A percentile compares a stretch with the other conserved stretches of the same genome.
Conservation (phyloP, 2,797 vertebrate genomes). For the Xyrichtys novacula region DNA sequence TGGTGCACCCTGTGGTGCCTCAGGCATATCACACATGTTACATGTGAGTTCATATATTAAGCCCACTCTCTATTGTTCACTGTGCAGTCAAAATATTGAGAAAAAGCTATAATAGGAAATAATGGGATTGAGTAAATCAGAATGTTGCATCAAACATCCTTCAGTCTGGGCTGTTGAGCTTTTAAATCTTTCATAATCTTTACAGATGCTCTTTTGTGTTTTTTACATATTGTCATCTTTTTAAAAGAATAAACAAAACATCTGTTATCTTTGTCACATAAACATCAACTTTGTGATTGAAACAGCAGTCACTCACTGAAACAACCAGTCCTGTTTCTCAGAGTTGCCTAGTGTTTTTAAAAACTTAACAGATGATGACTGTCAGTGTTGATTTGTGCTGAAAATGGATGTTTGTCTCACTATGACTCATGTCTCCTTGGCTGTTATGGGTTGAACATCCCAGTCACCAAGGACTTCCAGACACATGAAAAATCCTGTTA, state of each 20-base stretch:
- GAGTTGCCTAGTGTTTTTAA: background rate
- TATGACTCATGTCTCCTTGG: background rate
- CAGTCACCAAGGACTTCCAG: background rate
- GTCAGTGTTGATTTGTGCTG: background rate
- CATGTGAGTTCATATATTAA: background rate
- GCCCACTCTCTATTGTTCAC: too few species aligned
- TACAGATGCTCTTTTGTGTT: background rate
- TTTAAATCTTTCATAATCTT: background rate
- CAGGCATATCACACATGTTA: conserved; percentile 36
- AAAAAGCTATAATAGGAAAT: background rate
- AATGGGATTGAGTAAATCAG: too few species aligned
- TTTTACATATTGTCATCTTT: background rate
- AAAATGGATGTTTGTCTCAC: background rate
- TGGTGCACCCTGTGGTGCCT: conserved; percentile 30
- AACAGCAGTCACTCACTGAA: background rate
- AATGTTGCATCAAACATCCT: background rate
- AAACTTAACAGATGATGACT: background rate
- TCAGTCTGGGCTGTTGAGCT: background rate
- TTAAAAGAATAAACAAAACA: background rate
- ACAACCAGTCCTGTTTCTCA: background rate
- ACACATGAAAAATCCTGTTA: too few species aligned
- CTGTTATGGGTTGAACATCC: conserved; percentile 4
- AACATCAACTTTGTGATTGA: conserved; percentile 1
- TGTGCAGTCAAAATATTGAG: too few species aligned
- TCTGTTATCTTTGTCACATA: conserved; percentile 2